A percentile compares a stretch with the other conserved stretches of the same genome.
phyloP scores from a whole-genome alignment of 1,140 invertebrate genomes.

The Hycleus phaleratus region DNA sequence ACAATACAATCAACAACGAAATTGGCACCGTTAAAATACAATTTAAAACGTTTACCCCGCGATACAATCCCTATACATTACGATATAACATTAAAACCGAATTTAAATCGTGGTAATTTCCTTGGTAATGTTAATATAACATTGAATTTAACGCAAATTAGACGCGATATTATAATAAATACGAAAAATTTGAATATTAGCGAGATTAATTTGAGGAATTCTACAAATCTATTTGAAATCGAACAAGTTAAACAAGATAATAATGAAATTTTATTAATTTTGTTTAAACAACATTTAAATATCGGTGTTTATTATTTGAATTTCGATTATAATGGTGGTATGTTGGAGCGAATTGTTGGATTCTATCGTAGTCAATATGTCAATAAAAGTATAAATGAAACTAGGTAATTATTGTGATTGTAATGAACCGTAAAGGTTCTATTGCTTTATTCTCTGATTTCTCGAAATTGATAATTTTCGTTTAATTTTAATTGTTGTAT shows the following conservation, averaged over 20 bases:
- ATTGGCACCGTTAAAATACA: constrained; percentile 27
- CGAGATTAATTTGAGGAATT: constrained; percentile 34
- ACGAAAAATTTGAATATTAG: constrained; percentile 54
- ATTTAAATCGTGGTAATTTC: constrained; percentile 62
- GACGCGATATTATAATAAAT: constrained; percentile 62
- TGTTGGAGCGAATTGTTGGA: constrained; percentile 62
- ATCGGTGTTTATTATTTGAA: constrained; percentile 54
- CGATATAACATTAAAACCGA: constrained; percentile 63
- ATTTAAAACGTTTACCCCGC: constrained; percentile 51
- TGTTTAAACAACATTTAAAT: constrained; percentile 44
- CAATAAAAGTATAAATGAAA: constrained; percentile 47
- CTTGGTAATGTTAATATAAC: constrained; percentile 64
- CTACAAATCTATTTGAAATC: constrained; percentile 6
- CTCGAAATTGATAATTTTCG: no score
- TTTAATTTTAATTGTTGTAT: no score
- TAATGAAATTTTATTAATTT: constrained; percentile 61
- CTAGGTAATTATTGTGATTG: constrained; percentile 44
- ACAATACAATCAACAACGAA: constrained; percentile 9
- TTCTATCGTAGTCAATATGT: constrained; percentile 72
- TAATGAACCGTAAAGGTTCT: constrained; percentile 2
- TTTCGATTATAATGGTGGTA: constrained; percentile 60
- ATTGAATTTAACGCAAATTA: constrained; percentile 48
- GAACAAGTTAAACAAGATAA: constrained; percentile 44
- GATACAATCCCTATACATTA: constrained; percentile 66
- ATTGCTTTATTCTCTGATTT: neutral